Base-by-base conservation (phyloP, 1,140 invertebrate genomes). In the Anoplophora glabripennis region DNA sequence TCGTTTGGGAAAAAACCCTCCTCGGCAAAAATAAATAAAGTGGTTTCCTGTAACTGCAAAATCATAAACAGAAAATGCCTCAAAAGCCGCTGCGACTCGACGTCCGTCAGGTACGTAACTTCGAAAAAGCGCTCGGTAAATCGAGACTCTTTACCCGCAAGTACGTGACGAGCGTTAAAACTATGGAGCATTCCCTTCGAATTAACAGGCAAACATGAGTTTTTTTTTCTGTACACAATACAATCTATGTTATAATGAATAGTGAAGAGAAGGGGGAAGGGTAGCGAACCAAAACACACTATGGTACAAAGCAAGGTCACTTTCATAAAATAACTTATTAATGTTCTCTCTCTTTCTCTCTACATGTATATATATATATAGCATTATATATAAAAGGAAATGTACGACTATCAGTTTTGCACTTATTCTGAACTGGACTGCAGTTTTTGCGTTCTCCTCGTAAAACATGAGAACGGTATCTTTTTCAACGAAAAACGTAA, bases 251-350 rank as follows among this genome's bases (percentile, higher is more conserved):
- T 37, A 35, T 34, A 34, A 52, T 52, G 49, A 38, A 54, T 54
- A 46, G 17, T 54, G 53, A 46, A 17, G 40, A 46, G 15, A 34
- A 33, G 9, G 38, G 53, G 47, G 38, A 58, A 53, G n/a, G 49
- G 36, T 48, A 58, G 61, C 61, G 51, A 71, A 71, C 59, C 64
- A 68, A 66, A 69, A 65, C 61, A 66, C 57, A 65, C 64, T 73
- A 71, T 73, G 61, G 57, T 72, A 72, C 68, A 75, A 75, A 74
- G 69, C 73, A 74, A 75, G 70, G 71, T 67, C 72, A 73, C 70
- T 73, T 56, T 72, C 65, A 73, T 67, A 70, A 73, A 73, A 67
- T 69, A 75, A 74, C 70, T 73, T 72, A 70, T 63, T 41, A 65
- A 61, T 61, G 42, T 66, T 70, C 59, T 67, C 34, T 69, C 21